phyloP scores from a whole-genome alignment of 1,140 invertebrate species.

The Diabrotica undecimpunctata region DNA sequence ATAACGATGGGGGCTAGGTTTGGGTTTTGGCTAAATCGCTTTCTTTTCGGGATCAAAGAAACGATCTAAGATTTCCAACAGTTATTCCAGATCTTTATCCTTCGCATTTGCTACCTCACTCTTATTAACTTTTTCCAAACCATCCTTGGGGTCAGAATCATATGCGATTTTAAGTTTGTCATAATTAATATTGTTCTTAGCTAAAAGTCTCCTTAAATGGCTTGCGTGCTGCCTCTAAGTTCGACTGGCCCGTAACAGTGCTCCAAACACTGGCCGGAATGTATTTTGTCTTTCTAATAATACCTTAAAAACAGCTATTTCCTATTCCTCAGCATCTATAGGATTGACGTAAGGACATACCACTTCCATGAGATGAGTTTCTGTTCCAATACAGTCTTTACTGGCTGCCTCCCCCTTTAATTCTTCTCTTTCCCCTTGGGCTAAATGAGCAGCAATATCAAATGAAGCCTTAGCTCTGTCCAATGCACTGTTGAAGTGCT shows the following conservation, averaged over 20 bases:
- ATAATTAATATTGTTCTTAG: constrained; percentile 64
- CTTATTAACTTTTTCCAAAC: constrained; percentile 50
- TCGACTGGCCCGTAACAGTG: constrained; percentile 52
- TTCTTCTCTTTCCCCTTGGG: constrained; percentile 54
- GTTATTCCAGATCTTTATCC: constrained; percentile 61
- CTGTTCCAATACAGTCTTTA: constrained; percentile 47
- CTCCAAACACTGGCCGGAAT: constrained; percentile 59
- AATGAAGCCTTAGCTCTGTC: constrained; percentile 60
- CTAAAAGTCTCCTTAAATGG: constrained; percentile 61
- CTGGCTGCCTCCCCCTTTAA: constrained; percentile 48
- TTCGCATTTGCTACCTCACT: constrained; percentile 53
- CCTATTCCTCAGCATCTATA: constrained; percentile 59
- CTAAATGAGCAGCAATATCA: constrained; percentile 61
- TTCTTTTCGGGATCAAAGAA: constrained; percentile 69
- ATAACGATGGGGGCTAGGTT: constrained; percentile 1
- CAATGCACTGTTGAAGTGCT: constrained; percentile 57
- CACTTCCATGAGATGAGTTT: constrained; percentile 53
- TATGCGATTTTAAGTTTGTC: constrained; percentile 58
- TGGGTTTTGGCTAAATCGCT: constrained; percentile 47
- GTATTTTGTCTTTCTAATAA: constrained; percentile 61
- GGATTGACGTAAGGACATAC: constrained; percentile 60
- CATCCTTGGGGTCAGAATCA: constrained; percentile 51
- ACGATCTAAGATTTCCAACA: constrained; percentile 66
- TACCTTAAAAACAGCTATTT: constrained; percentile 60
- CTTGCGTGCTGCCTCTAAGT: constrained; percentile 61